Conservation (phyloP, 2,113 vertebrate species). For the Chrysemys picta region DNA sequence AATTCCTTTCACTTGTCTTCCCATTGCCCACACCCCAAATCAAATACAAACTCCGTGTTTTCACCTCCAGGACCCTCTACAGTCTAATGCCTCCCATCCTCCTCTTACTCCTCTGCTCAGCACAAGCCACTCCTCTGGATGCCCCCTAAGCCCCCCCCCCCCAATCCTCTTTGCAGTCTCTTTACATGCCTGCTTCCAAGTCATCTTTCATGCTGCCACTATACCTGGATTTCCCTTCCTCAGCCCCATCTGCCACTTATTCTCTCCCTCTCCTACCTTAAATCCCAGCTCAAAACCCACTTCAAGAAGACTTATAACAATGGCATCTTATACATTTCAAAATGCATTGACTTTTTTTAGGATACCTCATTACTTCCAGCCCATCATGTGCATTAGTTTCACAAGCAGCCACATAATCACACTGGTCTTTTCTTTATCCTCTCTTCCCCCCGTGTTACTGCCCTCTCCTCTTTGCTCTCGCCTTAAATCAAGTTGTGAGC, state of each 20-base stretch:
- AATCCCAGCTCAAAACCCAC: constrained; percentile 30
- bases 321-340: not conserved
- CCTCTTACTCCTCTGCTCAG: not conserved
- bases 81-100: rapidly evolving
- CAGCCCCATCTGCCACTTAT: constrained; percentile 28
- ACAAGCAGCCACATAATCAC: not conserved
- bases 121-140: not conserved
- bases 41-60: not conserved
- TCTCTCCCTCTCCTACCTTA: constrained; percentile 44
- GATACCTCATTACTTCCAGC: not conserved
- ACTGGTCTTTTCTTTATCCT: rapidly evolving
- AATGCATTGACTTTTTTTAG: not conserved
- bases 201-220: constrained; percentile 36
- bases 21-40: not conserved
- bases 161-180: constrained; percentile 26
- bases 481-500: not conserved
- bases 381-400: not conserved
- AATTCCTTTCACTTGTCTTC: not conserved
- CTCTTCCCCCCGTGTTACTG: not conserved
- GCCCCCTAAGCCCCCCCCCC: not conserved
- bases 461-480: not conserved
- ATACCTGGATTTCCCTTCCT: constrained; percentile 27
- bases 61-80: not conserved
- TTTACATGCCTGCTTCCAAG: constrained; percentile 18
- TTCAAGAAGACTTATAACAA: constrained; percentile 8